Evolutionary conservation across 2,888 invertebrate species (phyloP).

Genomic region (Phyto melanocephala): DNA sequence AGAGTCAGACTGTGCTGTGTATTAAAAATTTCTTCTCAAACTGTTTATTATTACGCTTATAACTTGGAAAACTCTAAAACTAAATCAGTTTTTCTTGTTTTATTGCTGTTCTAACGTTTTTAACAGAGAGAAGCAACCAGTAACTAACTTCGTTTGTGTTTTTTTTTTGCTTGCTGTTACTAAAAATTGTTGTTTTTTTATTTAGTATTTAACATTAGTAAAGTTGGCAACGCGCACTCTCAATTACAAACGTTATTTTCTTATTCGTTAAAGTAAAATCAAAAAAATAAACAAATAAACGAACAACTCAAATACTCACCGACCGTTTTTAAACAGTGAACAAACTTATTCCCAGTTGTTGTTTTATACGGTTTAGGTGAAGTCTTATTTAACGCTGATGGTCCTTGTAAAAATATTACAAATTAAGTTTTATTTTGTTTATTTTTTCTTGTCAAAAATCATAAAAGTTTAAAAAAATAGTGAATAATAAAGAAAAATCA

Average conservation of each 20-base stretch:
- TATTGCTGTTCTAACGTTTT: neutral
- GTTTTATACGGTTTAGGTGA: conserved; percentile 58
- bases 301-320: conserved; percentile 41
- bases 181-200: neutral
- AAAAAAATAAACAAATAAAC: conserved; percentile 35
- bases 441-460: neutral
- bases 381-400: conserved; percentile 39
- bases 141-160: neutral
- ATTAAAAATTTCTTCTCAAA: too few relatives aligned
- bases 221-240: conserved; percentile 61
- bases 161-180: neutral
- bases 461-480: neutral
- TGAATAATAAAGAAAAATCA: neutral
- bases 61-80: neutral
- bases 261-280: neutral
- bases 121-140: neutral
- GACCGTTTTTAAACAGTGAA: conserved; percentile 39
- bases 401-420: conserved; percentile 1
- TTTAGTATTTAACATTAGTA: neutral
- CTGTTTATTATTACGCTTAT: neutral
- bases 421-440: neutral
- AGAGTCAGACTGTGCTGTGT: too few relatives aligned
- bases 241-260: conserved; percentile 28
- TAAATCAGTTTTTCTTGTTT: neutral
- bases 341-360: conserved; percentile 57